A percentile compares a stretch with the other conserved stretches of the same genome.
These are phyloP conservation scores for Mechanitis messenoides DNA, from an alignment of 2,888 invertebrate species.

Conservation along the genomic window DNA sequence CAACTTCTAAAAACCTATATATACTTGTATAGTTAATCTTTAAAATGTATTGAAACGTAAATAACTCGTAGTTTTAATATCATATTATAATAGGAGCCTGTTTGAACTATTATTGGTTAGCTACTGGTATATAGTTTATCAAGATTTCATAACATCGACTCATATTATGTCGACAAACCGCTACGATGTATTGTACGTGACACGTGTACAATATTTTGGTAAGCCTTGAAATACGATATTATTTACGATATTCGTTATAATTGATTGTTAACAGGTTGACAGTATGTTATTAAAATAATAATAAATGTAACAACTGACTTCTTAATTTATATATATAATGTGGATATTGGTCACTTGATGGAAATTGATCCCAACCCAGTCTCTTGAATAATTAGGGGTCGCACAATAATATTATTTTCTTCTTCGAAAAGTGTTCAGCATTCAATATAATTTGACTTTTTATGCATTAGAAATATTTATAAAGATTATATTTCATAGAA, in stretches of 20 bases:
- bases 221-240: constrained; percentile 3
- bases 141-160: constrained; percentile 1
- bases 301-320: no score
- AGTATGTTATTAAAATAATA: not conserved
- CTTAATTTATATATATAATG: no score
- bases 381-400: no score
- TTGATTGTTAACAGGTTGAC: constrained; percentile 10
- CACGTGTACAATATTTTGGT: constrained; percentile 29
- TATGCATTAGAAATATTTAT: no score
- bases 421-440: no score
- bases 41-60: not conserved
- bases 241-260: constrained; percentile 12
- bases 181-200: constrained; percentile 8
- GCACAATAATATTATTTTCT: no score
- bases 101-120: constrained; percentile 3
- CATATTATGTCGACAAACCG: not conserved
- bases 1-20: no score
- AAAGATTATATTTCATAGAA: no score
- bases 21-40: no score
- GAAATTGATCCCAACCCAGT: no score
- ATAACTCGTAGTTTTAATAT: not conserved
- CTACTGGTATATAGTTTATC: not conserved
- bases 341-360: no score
- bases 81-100: not conserved
- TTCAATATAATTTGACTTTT: no score